Percentiles rank a stretch among this genome's conserved stretches.
Evolutionary conservation across 2,113 vertebrate species (phyloP).

Genomic region (Platanista minor): DNA sequence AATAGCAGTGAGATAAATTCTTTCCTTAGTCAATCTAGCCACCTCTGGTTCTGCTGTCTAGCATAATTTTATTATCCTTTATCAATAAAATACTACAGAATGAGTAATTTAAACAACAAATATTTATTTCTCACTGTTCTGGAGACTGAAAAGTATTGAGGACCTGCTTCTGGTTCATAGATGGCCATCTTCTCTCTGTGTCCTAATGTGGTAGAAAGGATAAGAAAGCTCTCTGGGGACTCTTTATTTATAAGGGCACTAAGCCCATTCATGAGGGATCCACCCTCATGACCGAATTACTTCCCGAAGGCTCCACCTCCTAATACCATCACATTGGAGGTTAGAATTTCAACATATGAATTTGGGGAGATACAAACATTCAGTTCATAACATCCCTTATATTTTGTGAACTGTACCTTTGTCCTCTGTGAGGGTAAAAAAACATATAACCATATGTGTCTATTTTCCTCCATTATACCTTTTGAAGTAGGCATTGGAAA

Average conservation of each 20-base stretch:
- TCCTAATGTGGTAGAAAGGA: not conserved
- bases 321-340: not conserved
- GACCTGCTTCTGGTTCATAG: not conserved
- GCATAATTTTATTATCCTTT: not conserved
- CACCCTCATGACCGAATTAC: not conserved
- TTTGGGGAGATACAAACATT: not conserved
- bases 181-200: not conserved
- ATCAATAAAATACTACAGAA: not conserved
- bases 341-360: not conserved
- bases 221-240: not conserved
- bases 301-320: not conserved
- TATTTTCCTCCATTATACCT: not conserved
- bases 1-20: not conserved
- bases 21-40: not conserved
- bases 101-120: not conserved
- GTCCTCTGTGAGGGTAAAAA: not conserved
- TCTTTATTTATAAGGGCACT: not conserved
- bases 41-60: not conserved
- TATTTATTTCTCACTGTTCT: not conserved
- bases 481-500: not conserved
- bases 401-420: not conserved
- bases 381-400: not conserved
- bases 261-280: not conserved
- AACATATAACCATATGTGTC: not conserved
- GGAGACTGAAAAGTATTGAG: not conserved